phyloP scores from a whole-genome alignment of 35 echinoderm and acorn worm species.

The Holothuria glaberrima region DNA sequence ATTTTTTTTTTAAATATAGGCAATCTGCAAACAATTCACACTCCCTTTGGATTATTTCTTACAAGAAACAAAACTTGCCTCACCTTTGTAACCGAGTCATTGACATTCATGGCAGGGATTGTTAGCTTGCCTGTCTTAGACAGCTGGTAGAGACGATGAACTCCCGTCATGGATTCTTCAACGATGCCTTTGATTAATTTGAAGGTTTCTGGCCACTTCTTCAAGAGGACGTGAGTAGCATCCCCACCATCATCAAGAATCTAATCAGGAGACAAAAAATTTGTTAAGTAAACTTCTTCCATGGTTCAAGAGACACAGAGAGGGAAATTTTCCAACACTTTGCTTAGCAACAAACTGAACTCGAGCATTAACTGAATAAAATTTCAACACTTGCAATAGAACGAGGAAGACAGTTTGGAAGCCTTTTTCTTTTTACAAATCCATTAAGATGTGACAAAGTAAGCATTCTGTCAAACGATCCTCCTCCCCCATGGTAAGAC shows the following conservation, averaged over 20 bases:
- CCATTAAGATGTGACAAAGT: no score
- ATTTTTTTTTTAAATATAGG: no score
- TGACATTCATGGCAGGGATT: conserved; percentile 98
- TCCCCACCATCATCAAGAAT: conserved; percentile 99
- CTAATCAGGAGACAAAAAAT: conserved; percentile 49
- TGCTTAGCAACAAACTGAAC: neutral
- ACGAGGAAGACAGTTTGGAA: no score
- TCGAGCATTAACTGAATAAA: no score
- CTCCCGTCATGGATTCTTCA: conserved; percentile 96
- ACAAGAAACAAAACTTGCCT: neutral
- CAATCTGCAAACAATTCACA: no score
- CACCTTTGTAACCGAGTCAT: conserved; percentile 99
- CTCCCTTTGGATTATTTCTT: no score
- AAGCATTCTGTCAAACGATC: no score
- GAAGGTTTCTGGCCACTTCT: conserved; percentile 98
- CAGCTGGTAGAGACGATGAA: conserved; percentile 96
- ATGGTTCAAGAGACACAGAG: no score
- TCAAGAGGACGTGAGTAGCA: conserved; percentile 93
- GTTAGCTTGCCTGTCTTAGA: conserved; percentile 92
- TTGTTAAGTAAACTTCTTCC: neutral
- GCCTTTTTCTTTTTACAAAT: no score
- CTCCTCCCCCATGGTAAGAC: no score
- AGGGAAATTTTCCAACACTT: neutral
- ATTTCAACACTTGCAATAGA: neutral
- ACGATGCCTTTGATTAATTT: conserved; percentile 98